Conservation (phyloP, 92 coral and sea anemone genomes). For the Blastomussa wellsi region DNA sequence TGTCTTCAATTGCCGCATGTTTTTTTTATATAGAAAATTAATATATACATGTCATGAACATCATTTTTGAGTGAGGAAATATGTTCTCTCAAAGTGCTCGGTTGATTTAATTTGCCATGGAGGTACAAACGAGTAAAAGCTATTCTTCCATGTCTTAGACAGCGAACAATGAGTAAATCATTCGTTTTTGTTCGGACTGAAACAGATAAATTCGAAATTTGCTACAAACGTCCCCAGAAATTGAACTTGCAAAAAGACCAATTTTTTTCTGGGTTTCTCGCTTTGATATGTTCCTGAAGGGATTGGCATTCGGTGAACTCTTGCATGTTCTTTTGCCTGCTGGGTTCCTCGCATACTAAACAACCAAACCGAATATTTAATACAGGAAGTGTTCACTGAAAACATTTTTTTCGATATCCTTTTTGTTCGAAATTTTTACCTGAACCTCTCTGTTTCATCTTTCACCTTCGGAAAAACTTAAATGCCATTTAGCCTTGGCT, state of each 20-base stretch:
- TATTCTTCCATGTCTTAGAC: not conserved
- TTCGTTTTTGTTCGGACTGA: not conserved
- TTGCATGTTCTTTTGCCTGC: not conserved
- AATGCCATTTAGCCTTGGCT: not conserved
- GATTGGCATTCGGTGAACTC: not conserved
- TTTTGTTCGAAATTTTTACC: not conserved
- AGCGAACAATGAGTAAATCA: not conserved
- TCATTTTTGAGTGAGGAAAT: not conserved
- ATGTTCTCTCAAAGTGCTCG: not conserved
- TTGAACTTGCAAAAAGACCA: too few species aligned
- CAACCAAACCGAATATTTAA: not conserved
- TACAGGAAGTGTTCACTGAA: not conserved
- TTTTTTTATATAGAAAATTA: not conserved
- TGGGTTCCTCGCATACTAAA: not conserved
- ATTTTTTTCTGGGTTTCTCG: not conserved
- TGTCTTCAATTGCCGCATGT: not conserved
- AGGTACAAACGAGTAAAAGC: not conserved
- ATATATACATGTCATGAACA: not conserved
- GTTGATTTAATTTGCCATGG: not conserved
- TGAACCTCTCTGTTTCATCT: not conserved
- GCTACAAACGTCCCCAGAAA: too few species aligned
- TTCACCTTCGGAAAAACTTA: not conserved
- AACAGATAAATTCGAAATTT: not conserved
- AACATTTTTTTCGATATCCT: not conserved
- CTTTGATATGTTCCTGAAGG: not conserved